Conservation (phyloP, 2,113 vertebrate genomes). For the Cephalopterus ornatus region DNA sequence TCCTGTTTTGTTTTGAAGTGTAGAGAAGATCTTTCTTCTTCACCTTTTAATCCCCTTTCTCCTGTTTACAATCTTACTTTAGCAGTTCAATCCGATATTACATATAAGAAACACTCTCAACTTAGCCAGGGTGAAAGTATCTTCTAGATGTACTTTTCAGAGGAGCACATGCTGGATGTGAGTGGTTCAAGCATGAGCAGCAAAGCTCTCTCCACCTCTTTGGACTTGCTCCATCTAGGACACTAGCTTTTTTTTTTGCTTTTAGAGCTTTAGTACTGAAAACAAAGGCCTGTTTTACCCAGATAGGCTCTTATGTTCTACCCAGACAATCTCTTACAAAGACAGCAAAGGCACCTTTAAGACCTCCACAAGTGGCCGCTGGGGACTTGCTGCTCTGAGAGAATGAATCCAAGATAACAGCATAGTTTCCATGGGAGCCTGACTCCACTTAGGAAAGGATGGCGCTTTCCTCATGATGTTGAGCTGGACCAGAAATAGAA, state of each 20-base stretch:
- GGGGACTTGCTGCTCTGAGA: neutral
- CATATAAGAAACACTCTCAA: neutral
- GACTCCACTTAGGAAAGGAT: neutral
- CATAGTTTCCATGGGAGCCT: neutral
- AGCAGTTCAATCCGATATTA: neutral
- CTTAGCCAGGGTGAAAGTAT: neutral
- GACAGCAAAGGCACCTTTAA: neutral
- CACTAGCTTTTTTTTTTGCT: neutral
- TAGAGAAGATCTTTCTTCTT: neutral
- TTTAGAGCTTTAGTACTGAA: neutral
- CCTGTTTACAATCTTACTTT: neutral
- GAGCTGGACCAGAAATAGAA: conserved; percentile 11
- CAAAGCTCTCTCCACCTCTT: neutral
- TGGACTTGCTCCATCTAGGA: neutral
- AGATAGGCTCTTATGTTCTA: neutral
- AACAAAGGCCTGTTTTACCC: neutral
- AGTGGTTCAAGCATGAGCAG: neutral
- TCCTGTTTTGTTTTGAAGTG: neutral
- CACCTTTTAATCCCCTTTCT: neutral
- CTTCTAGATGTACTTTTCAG: neutral
- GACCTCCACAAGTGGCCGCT: neutral
- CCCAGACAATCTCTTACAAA: neutral
- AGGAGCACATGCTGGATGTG: neutral
- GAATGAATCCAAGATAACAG: neutral
- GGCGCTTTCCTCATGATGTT: fast-evolving